Evolutionary conservation across 2,797 vertebrate species (phyloP).

Genomic region (Pogoniulus pusillus): DNA sequence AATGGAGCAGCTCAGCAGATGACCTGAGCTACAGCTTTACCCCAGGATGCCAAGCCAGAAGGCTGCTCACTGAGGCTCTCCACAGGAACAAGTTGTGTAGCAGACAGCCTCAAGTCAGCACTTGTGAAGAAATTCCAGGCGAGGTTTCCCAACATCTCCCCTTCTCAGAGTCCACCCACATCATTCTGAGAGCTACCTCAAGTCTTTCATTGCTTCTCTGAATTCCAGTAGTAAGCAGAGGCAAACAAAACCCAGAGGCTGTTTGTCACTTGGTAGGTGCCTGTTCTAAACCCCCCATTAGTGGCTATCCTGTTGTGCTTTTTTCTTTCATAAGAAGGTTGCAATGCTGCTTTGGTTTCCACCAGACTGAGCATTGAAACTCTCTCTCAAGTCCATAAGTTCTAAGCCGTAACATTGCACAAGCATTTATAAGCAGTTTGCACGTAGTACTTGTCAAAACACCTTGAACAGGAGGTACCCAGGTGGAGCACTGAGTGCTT

Average conservation of each 20-base stretch:
- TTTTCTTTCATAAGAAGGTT: neutral
- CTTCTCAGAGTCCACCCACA: neutral
- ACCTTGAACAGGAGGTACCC: neutral
- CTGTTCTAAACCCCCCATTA: neutral
- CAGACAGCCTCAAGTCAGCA: neutral
- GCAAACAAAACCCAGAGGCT: neutral
- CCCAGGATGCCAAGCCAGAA: neutral
- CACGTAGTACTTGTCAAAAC: fast-evolving
- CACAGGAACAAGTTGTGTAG: too few species aligned
- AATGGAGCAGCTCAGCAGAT: fast-evolving
- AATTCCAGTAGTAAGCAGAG: neutral
- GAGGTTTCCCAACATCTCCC: neutral
- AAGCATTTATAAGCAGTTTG: neutral
- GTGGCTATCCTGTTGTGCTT: neutral
- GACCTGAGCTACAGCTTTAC: neutral
- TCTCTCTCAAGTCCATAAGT: neutral
- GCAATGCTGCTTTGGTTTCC: neutral
- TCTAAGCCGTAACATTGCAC: neutral
- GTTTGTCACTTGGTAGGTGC: fast-evolving
- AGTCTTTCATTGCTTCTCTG: neutral
- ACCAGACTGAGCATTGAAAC: neutral
- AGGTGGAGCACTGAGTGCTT: neutral
- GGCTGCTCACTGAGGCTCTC: neutral
- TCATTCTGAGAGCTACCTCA: neutral
- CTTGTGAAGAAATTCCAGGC: fast-evolving